Conservation (phyloP, 2,113 vertebrate species). For the Muntiacus reevesi region DNA sequence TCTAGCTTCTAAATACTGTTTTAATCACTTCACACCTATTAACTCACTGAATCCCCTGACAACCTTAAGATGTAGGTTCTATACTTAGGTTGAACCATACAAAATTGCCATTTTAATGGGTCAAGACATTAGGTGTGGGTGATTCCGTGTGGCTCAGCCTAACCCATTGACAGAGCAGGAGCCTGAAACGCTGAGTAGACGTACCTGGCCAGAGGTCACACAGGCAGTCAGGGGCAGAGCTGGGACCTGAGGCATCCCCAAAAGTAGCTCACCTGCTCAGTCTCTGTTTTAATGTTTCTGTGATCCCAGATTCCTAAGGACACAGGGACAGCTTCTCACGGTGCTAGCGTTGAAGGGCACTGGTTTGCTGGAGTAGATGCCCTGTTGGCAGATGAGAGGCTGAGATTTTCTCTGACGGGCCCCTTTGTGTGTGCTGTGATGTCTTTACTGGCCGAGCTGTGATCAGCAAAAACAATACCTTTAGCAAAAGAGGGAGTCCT, state of each 20-base stretch:
- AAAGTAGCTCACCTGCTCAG: not conserved
- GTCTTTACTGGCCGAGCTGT: not conserved
- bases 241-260: not conserved
- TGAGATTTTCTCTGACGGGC: not conserved
- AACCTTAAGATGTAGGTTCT: not conserved
- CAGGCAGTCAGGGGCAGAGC: not conserved
- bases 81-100: not conserved
- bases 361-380: not conserved
- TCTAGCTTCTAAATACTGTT: not conserved
- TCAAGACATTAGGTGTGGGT: not conserved
- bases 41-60: not conserved
- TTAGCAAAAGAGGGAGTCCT: not conserved
- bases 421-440: not conserved
- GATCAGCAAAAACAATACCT: not conserved
- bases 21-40: not conserved
- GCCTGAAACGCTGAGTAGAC: not conserved
- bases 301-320: not conserved
- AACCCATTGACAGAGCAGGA: not conserved
- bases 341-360: not conserved
- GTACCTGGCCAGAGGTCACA: not conserved
- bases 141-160: not conserved
- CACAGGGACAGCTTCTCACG: not conserved
- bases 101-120: not conserved
- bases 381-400: not conserved
- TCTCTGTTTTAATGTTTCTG: not conserved